A percentile compares a stretch with the other conserved stretches of the same genome.
Evolutionary conservation across 2,797 vertebrate genomes (phyloP).

Genomic region (Catamblyrhynchus diadema): DNA sequence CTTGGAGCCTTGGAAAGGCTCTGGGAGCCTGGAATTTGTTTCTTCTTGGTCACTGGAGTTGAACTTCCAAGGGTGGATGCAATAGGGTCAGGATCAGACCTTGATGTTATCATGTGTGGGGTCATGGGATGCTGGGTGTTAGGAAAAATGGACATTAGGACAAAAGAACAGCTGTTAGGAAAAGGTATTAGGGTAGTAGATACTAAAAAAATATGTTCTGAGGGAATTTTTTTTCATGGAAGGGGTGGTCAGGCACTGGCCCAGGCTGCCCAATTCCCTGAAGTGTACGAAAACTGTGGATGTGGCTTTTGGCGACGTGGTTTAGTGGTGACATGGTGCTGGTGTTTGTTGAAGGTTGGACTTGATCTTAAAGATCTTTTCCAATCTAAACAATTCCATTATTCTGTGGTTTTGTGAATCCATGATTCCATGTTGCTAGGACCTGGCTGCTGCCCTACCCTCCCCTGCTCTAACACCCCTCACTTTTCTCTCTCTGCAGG

Average conservation of each 20-base stretch:
- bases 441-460: not conserved
- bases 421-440: too few species aligned
- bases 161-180: not conserved
- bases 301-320: not conserved
- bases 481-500: slow-evolving; percentile 72
- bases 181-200: not conserved
- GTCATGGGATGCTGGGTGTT: rapidly evolving
- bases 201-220: not conserved
- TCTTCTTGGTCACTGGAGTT: not conserved
- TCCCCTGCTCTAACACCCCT: not conserved
- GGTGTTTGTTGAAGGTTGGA: not conserved
- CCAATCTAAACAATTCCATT: not conserved
- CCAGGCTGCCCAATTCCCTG: not conserved
- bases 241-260: not conserved
- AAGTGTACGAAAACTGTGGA: not conserved
- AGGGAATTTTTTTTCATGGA: not conserved
- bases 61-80: not conserved
- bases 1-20: not conserved
- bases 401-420: not conserved
- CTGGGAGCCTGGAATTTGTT: not conserved
- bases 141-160: not conserved
- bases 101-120: not conserved
- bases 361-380: not conserved
- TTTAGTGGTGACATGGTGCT: not conserved
- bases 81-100: rapidly evolving